A percentile compares a stretch with the other conserved stretches of the same genome.
phyloP scores from a whole-genome alignment of 1,140 invertebrate species.

The Penaeus indicus region DNA sequence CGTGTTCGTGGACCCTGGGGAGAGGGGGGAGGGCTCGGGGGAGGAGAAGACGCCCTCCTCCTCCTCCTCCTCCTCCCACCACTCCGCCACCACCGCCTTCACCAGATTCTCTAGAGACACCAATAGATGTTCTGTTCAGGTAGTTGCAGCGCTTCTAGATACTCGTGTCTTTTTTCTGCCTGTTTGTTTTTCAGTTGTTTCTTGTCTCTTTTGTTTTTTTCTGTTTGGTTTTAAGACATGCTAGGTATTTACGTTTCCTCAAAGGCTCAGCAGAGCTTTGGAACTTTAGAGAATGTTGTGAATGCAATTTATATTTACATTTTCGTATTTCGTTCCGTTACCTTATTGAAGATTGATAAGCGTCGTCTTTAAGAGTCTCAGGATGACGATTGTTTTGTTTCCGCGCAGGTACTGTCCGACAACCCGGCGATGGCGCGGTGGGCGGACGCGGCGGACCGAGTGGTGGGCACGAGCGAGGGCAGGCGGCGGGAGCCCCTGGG shows the following conservation, averaged over 20 bases:
- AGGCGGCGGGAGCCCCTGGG: conserved; percentile 67
- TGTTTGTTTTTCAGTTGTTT: not conserved
- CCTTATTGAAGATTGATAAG: not conserved
- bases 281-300: not conserved
- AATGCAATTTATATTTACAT: not conserved
- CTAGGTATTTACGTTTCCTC: not conserved
- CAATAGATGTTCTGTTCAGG: conserved; percentile 90
- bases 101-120: conserved; percentile 73
- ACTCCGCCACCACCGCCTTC: conserved; percentile 51
- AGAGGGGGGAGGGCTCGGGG: conserved; percentile 64
- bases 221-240: not conserved
- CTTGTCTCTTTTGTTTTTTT: not conserved
- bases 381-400: not conserved
- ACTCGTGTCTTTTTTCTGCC: too few species aligned
- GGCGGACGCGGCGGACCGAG: conserved; percentile 86
- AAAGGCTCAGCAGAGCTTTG: not conserved
- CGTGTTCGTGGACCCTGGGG: conserved; percentile 61
- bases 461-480: conserved; percentile 66
- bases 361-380: not conserved
- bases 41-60: conserved; percentile 67
- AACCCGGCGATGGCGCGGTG: conserved; percentile 72
- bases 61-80: conserved; percentile 61
- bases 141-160: not conserved
- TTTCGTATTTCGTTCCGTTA: not conserved
- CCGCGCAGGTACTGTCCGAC: conserved; percentile 61